Evolutionary conservation across 2,113 vertebrate species (phyloP).

Genomic region (Aplodontia rufa): DNA sequence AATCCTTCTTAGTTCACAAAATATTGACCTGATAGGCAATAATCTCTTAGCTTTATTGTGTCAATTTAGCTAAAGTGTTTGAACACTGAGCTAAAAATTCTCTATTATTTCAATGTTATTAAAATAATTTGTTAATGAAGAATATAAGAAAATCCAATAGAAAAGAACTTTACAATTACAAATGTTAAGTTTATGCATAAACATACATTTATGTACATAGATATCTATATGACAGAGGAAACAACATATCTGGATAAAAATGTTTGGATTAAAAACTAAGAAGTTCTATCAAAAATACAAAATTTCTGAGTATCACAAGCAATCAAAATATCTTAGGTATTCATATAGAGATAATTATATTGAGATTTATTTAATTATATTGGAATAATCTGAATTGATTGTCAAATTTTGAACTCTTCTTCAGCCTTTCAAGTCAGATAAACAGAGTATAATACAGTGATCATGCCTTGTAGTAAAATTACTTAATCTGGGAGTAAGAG

Average conservation of each 20-base stretch:
- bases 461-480: background rate
- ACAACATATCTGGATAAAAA: background rate
- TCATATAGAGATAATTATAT: background rate
- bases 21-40: constrained; percentile 84
- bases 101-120: background rate
- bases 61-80: constrained; percentile 65
- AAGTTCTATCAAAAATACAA: background rate
- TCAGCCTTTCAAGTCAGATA: background rate
- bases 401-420: background rate
- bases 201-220: background rate
- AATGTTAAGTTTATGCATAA: background rate
- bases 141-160: background rate
- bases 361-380: background rate
- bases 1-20: constrained; percentile 81
- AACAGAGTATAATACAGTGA: background rate
- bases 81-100: constrained; percentile 42
- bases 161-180: background rate
- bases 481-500: background rate
- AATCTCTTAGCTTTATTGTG: constrained; percentile 73
- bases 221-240: background rate
- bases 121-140: background rate
- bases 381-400: background rate
- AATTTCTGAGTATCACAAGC: background rate
- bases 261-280: background rate
- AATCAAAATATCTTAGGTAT: background rate